Evolutionary conservation across 2,888 invertebrate genomes (phyloP).

Genomic region (Mayetiola destructor): DNA sequence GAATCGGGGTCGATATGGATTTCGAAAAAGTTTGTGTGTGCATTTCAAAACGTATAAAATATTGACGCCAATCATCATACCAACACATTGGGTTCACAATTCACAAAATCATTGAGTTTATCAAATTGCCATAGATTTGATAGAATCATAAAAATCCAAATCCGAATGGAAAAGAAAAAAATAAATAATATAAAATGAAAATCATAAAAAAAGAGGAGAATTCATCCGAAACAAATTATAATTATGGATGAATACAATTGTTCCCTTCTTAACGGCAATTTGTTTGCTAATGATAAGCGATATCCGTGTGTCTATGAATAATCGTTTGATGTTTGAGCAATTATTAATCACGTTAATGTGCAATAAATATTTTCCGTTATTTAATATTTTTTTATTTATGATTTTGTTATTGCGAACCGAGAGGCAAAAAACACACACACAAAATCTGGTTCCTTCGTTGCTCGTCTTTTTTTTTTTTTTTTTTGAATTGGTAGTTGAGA

Average conservation of each 20-base stretch:
- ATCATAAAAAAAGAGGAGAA: background rate
- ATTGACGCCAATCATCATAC: background rate
- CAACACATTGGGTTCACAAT: background rate
- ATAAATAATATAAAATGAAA: background rate
- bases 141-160: background rate
- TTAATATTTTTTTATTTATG: background rate
- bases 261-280: constrained; percentile 7
- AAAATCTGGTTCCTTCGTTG: too few species aligned
- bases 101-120: constrained; percentile 3
- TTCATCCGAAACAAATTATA: background rate
- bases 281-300: constrained; percentile 8
- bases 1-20: too few species aligned
- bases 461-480: background rate
- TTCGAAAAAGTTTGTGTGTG: too few species aligned
- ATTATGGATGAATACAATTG: constrained; percentile 1
- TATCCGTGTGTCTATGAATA: background rate
- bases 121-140: too few species aligned
- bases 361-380: constrained; percentile 10
- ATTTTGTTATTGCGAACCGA: constrained; percentile 1
- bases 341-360: constrained; percentile 12
- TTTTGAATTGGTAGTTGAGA: background rate
- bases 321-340: constrained; percentile 10
- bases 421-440: too few species aligned
- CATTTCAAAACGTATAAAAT: too few species aligned
- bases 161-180: background rate